Percentiles rank a stretch among this genome's conserved stretches.
These are phyloP conservation scores for Spicauda simplicius DNA, from an alignment of 2,888 invertebrate species.

Conservation along the genomic window DNA sequence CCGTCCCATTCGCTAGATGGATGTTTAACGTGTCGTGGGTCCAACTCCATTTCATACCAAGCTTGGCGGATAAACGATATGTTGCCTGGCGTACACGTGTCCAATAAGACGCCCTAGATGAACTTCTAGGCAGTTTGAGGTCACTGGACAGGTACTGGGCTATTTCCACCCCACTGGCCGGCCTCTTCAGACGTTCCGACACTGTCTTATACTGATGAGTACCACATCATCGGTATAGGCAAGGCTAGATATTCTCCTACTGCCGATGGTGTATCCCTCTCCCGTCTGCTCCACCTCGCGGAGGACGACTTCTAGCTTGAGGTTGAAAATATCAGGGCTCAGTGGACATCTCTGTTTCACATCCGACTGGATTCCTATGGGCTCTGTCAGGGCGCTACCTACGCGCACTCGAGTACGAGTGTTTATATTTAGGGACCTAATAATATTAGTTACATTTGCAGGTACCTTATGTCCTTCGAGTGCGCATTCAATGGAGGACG, in stretches of 20 bases:
- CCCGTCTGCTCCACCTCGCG: too few relatives aligned
- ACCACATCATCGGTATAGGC: too few relatives aligned
- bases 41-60: background rate
- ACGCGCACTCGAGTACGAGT: background rate
- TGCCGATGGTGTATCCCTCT: too few relatives aligned
- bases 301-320: too few relatives aligned
- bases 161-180: too few relatives aligned
- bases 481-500: background rate
- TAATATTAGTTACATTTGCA: background rate
- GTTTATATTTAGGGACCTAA: background rate
- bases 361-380: background rate
- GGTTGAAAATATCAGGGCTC: background rate
- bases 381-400: background rate
- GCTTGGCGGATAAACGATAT: background rate
- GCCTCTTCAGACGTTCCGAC: too few relatives aligned
- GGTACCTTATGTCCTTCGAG: background rate
- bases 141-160: too few relatives aligned
- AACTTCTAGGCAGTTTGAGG: too few relatives aligned
- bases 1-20: background rate
- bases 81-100: too few relatives aligned
- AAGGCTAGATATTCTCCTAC: too few relatives aligned
- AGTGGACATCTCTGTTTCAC: conserved; percentile 3
- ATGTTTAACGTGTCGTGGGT: background rate
- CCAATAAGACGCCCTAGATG: too few relatives aligned
- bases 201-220: too few relatives aligned